phyloP scores from a whole-genome alignment of 2,888 invertebrate species.

The Chirona hameri region DNA sequence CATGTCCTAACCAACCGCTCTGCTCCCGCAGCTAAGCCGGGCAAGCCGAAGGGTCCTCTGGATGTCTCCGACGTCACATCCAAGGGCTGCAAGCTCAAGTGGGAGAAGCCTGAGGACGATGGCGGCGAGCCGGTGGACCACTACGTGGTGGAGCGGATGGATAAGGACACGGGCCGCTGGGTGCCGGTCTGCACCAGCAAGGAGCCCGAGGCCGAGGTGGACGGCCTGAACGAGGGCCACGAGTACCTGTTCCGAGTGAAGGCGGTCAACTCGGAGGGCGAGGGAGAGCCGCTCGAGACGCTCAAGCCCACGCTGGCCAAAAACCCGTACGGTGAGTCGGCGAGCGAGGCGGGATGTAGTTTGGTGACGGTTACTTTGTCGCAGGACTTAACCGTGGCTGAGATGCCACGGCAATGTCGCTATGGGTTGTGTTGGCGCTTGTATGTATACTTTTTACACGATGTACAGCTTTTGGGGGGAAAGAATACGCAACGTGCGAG shows the following conservation, averaged over 20 bases:
- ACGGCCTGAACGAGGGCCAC: slow-evolving; percentile 86
- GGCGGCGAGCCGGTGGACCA: slow-evolving; percentile 90
- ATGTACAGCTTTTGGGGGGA: no score
- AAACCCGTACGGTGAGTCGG: slow-evolving; percentile 62
- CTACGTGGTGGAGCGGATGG: slow-evolving; percentile 95
- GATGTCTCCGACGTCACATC: slow-evolving; percentile 87
- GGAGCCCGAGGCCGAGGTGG: slow-evolving; percentile 80
- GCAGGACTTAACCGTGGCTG: no score
- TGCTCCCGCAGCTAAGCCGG: slow-evolving; percentile 61
- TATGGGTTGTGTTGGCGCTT: no score
- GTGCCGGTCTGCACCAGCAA: slow-evolving; percentile 84
- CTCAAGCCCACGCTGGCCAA: slow-evolving; percentile 79
- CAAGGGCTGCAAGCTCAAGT: slow-evolving; percentile 88
- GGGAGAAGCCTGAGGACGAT: slow-evolving; percentile 95
- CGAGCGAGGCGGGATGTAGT: no score
- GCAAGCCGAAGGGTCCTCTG: slow-evolving; percentile 89
- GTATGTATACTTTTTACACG: no score
- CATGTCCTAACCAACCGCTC: neutral
- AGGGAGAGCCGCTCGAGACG: slow-evolving; percentile 75
- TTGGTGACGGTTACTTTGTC: no score
- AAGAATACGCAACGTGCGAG: no score
- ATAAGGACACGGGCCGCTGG: slow-evolving; percentile 87
- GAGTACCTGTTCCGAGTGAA: slow-evolving; percentile 93
- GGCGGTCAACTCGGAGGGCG: slow-evolving; percentile 93
- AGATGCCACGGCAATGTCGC: no score